Evolutionary conservation across 1,140 invertebrate species (phyloP), one percentile per base, ranked within the genome.

Genomic region (Drosophila aff.): DNA sequence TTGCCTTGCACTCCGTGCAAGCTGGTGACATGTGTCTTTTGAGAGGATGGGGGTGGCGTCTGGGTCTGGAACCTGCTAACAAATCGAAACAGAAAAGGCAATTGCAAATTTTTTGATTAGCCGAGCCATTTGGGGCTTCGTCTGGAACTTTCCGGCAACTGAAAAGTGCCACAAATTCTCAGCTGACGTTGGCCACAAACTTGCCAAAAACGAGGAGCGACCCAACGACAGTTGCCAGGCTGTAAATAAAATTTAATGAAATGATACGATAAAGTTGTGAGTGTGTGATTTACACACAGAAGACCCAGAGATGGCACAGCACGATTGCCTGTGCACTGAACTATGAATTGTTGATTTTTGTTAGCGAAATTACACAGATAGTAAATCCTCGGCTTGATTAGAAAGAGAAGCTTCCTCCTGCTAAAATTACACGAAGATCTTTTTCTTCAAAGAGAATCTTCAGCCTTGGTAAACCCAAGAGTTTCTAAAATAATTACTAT

Each of bases 191-290:
- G 66, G 44, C 44, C 49, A 78, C 76, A 59, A 78, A 78, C 53
- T 79, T 74, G 44, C 40, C 55, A 50, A 63, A 47, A 44, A 55
- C 55, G 21, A 63, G n/a, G 21, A 44, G 50, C 57, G 13, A 33
- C 40, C 44, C 59, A 68, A 53, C 36, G 69, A 67, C 76, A 67
- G 64, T 79, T 75, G 60, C 53, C 65, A 82, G 81, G 82, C 86
- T 85, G 82, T 90, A 91, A 90, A 91, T 90, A 90, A 90, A 90
- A 85, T 90, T 90, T 76, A 90, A 85, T 90, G 85, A 82, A 90
- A 90, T 85, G 81, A 82, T 85, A 66, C 81, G 72, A 82, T 76
- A 91, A 86, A 85, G 65, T 91, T 90, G 85, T 65, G 82, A 85
- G 75, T 85, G 77, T 90, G 78, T 89, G 85, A 90, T 90, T 89